A percentile compares a stretch with the other conserved stretches of the same genome.
Evolutionary conservation across 2,797 vertebrate genomes (phyloP).

Genomic region (Graptemys geographica): DNA sequence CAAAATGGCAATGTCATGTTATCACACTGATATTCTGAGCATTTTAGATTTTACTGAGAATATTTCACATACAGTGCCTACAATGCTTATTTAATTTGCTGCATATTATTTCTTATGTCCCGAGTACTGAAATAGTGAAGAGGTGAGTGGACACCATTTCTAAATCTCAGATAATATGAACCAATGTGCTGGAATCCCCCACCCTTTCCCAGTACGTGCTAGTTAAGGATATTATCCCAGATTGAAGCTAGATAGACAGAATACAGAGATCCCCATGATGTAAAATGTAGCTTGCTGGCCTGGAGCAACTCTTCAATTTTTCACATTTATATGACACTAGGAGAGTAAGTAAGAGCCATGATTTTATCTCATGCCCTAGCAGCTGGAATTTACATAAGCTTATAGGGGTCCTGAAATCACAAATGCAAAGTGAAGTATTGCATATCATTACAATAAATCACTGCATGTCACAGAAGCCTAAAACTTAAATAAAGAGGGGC

Average conservation of each 20-base stretch:
- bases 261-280: conserved; percentile 60
- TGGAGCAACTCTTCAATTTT: conserved; percentile 75
- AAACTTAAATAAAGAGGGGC: conserved; percentile 62
- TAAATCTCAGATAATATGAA: neutral
- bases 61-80: neutral
- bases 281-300: conserved; percentile 71
- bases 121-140: neutral
- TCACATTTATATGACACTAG: conserved; percentile 76
- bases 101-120: neutral
- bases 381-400: conserved; percentile 77
- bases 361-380: conserved; percentile 70
- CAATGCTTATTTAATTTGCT: neutral
- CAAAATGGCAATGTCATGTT: neutral
- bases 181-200: conserved; percentile 20
- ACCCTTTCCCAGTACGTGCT: neutral
- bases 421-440: conserved; percentile 70
- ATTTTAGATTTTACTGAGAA: conserved; percentile 27
- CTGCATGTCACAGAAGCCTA: conserved; percentile 41
- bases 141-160: neutral
- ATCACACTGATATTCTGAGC: conserved; percentile 33
- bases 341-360: conserved; percentile 74
- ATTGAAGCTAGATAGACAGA: conserved; percentile 37
- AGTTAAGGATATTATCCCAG: conserved; percentile 26
- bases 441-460: conserved; percentile 72
- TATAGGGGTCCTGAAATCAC: conserved; percentile 74